Evolutionary conservation across 2,113 vertebrate genomes (phyloP).

Genomic region (Suricata suricatta): DNA sequence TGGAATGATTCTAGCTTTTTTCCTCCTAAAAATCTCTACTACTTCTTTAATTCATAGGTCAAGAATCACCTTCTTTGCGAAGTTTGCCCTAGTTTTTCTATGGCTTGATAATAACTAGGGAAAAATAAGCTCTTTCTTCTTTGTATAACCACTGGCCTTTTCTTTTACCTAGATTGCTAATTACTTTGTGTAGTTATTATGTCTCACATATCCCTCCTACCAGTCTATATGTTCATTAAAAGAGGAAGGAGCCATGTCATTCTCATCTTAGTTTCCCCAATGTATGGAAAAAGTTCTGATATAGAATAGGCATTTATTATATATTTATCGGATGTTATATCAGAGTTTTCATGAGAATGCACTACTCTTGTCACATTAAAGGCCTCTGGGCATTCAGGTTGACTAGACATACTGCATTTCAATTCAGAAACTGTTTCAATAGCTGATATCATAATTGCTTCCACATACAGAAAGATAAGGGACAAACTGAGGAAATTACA

Average conservation of each 20-base stretch:
- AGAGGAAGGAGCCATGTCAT: background rate
- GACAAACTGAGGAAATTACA: constrained; percentile 27
- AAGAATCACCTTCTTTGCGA: background rate
- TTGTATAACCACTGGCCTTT: background rate
- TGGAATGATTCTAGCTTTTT: background rate
- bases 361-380: background rate
- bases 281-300: background rate
- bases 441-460: background rate
- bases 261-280: background rate
- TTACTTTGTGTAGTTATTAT: background rate
- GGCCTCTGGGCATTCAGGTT: background rate
- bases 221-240: background rate
- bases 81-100: background rate
- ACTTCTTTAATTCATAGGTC: background rate
- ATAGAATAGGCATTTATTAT: background rate
- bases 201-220: background rate
- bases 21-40: background rate
- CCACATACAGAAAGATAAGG: background rate
- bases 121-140: background rate
- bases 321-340: background rate
- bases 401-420: background rate
- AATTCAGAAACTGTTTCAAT: background rate
- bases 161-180: background rate
- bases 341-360: background rate
- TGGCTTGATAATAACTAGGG: background rate